Conservation (phyloP, 2,113 vertebrate species). For the Mus pahari region DNA sequence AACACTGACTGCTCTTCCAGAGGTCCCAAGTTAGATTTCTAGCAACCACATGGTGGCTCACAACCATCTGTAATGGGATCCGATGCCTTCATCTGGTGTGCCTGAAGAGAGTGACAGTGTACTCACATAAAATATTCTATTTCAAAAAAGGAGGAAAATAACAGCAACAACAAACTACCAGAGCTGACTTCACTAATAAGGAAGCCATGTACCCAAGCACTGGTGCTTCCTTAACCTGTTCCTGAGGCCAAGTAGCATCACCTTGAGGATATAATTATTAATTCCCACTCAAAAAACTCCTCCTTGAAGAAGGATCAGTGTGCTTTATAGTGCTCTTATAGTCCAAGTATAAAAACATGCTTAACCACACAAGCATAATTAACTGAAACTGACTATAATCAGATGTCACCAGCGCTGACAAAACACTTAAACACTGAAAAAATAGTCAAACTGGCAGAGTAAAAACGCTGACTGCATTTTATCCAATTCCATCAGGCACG, state of each 20-base stretch:
- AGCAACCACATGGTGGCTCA: too few relatives aligned
- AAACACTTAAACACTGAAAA: constrained; percentile 70
- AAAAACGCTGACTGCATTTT: constrained; percentile 27
- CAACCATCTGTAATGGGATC: too few relatives aligned
- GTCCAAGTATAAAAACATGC: neutral
- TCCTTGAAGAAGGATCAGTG: neutral
- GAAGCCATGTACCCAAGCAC: neutral
- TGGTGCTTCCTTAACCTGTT: constrained; percentile 22
- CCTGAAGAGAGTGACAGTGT: too few relatives aligned
- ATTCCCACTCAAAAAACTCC: neutral
- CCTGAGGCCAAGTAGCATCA: neutral
- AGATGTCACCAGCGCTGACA: constrained; percentile 67
- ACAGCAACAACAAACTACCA: constrained; percentile 53
- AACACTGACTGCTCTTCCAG: too few relatives aligned
- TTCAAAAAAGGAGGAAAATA: neutral
- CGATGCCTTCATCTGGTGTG: too few relatives aligned
- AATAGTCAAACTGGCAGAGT: constrained; percentile 27
- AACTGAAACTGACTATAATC: constrained; percentile 71
- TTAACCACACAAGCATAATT: constrained; percentile 62
- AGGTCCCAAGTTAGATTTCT: too few relatives aligned
- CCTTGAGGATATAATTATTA: constrained; percentile 49
- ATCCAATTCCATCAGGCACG: constrained; percentile 15
- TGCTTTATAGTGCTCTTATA: constrained; percentile 55
- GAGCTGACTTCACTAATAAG: neutral
- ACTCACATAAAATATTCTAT: too few relatives aligned